Conservation (phyloP, 2,113 vertebrate species). For the Halichoerus grypus region DNA sequence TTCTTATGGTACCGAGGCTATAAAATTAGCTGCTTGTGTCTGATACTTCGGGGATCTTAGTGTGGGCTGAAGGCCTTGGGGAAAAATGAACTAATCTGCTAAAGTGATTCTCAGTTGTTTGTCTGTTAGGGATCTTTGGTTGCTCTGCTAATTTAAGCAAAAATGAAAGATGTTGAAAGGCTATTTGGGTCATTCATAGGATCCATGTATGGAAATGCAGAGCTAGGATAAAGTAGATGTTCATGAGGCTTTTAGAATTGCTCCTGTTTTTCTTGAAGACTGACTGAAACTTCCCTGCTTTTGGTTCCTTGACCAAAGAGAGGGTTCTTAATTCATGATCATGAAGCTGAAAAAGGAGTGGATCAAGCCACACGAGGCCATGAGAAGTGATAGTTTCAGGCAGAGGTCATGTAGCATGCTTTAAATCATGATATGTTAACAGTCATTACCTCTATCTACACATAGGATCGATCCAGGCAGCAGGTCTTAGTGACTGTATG, state of each 20-base stretch:
- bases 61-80: not conserved
- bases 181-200: not conserved
- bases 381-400: not conserved
- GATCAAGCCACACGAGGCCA: not conserved
- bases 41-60: not conserved
- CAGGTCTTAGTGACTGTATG: not conserved
- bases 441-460: not conserved
- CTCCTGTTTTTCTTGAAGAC: not conserved
- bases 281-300: not conserved
- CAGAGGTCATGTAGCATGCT: not conserved
- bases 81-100: not conserved
- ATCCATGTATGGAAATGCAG: not conserved
- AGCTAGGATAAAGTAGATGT: not conserved
- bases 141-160: constrained; percentile 18
- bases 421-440: not conserved
- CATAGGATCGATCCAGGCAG: not conserved
- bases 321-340: not conserved
- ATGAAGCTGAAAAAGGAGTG: not conserved
- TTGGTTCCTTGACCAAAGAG: not conserved
- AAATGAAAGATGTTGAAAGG: not conserved
- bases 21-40: not conserved
- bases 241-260: not conserved
- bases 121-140: not conserved
- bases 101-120: not conserved
- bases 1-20: not conserved